A percentile compares a stretch with the other conserved stretches of the same genome.
Evolutionary conservation across 2,888 invertebrate genomes (phyloP).

Genomic region (Macaria liturata): DNA sequence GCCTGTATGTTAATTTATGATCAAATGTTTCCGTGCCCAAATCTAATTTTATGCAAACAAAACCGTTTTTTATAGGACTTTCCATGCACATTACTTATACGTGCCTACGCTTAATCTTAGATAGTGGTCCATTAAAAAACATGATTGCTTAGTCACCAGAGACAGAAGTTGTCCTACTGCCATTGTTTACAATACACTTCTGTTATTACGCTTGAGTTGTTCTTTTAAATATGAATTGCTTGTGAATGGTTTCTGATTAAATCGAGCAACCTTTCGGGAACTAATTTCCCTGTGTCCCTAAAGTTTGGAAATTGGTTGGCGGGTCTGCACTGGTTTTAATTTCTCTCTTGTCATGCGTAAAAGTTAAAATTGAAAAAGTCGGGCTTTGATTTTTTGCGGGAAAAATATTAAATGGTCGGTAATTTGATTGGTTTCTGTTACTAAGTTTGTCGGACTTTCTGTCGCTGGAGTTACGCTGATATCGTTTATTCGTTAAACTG

Average conservation of each 20-base stretch:
- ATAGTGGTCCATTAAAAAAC: too few relatives aligned
- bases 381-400: constrained; percentile 22
- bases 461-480: neutral
- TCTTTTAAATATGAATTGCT: constrained; percentile 25
- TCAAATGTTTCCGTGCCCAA: too few relatives aligned
- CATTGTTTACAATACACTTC: constrained; percentile 1
- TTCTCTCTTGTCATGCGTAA: constrained; percentile 26
- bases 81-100: too few relatives aligned
- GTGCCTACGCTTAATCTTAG: too few relatives aligned
- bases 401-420: constrained; percentile 20
- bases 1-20: too few relatives aligned
- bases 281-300: constrained; percentile 28
- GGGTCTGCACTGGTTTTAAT: constrained; percentile 26
- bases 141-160: too few relatives aligned
- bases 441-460: constrained; percentile 6
- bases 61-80: too few relatives aligned
- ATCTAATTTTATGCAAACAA: too few relatives aligned
- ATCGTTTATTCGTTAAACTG: neutral
- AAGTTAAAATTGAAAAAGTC: constrained; percentile 28
- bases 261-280: constrained; percentile 27
- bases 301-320: constrained; percentile 25
- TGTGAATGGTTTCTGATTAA: constrained; percentile 28
- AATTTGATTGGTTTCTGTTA: constrained; percentile 23
- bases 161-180: constrained; percentile 8
- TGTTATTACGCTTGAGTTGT: constrained; percentile 18